A percentile compares a stretch with the other conserved stretches of the same genome.
phyloP scores from a whole-genome alignment of 2,113 vertebrate genomes.

The Thamnophis sirtalis region DNA sequence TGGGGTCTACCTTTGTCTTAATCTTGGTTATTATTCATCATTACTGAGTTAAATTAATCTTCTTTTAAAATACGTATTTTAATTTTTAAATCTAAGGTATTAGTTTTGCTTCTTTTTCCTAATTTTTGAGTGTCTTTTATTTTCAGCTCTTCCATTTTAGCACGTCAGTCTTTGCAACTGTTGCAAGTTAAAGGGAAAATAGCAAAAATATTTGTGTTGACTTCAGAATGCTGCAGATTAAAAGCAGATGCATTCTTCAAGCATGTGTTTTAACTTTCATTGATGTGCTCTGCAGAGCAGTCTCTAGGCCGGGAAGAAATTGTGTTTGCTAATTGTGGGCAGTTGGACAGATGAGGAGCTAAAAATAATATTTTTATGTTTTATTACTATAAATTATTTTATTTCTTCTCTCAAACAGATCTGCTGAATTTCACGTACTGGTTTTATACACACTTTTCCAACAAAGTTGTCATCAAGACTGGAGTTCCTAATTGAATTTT shows the following conservation, averaged over 20 bases:
- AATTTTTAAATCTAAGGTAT: not conserved
- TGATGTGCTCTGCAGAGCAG: constrained; percentile 53
- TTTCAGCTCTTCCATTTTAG: constrained; percentile 42
- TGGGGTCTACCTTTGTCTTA: constrained; percentile 1
- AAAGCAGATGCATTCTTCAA: constrained; percentile 69
- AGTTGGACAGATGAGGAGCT: constrained; percentile 56
- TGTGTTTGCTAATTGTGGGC: constrained; percentile 61
- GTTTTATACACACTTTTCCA: not conserved
- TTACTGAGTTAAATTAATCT: not conserved
- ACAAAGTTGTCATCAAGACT: not conserved
- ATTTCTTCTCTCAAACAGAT: constrained; percentile 40
- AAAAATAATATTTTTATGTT: constrained; percentile 61
- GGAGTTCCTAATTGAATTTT: not conserved
- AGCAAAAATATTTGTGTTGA: constrained; percentile 64
- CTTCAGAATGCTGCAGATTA: constrained; percentile 66
- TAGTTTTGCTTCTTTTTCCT: constrained; percentile 22
- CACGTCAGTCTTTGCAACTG: constrained; percentile 47
- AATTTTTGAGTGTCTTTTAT: constrained; percentile 37
- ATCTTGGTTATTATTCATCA: constrained; percentile 11
- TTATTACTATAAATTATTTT: constrained; percentile 49
- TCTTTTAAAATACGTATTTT: not conserved
- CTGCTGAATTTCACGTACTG: constrained; percentile 27
- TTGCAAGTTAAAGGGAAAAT: constrained; percentile 53
- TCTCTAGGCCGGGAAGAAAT: constrained; percentile 62
- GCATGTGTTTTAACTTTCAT: constrained; percentile 60